These are phyloP conservation scores for Perizoma affinitatum DNA, from an alignment of 2,888 invertebrate species.

Conservation along the genomic window DNA sequence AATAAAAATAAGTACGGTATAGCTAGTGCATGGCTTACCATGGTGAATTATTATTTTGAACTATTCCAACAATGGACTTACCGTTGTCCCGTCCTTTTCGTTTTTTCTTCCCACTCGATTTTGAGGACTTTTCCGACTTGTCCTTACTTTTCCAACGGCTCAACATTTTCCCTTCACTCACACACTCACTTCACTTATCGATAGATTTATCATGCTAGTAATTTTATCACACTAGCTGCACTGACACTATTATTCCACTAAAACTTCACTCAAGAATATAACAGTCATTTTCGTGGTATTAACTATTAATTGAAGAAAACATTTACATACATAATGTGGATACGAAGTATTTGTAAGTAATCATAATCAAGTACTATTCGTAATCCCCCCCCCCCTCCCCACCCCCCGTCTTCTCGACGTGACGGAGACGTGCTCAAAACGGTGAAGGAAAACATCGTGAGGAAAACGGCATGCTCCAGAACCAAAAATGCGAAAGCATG, in stretches of 20 bases:
- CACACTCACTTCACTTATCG: constrained; percentile 38
- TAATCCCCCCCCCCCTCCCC: too few relatives aligned
- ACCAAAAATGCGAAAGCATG: too few relatives aligned
- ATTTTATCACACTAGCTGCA: constrained; percentile 5
- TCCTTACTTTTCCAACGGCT: constrained; percentile 94
- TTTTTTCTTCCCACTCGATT: constrained; percentile 89
- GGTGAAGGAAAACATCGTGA: too few relatives aligned
- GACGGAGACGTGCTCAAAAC: too few relatives aligned
- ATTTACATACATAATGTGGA: too few relatives aligned
- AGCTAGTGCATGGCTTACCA: too few relatives aligned
- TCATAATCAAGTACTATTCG: too few relatives aligned
- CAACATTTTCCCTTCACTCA: constrained; percentile 83
- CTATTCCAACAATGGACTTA: constrained; percentile 61
- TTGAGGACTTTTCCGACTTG: constrained; percentile 88
- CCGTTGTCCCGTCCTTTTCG: constrained; percentile 93
- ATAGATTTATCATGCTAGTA: constrained; percentile 14
- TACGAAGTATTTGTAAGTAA: too few relatives aligned
- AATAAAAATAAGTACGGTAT: too few relatives aligned
- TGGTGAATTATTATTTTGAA: not conserved
- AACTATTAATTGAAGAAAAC: too few relatives aligned
- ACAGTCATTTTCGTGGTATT: constrained; percentile 3
- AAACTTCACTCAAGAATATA: not conserved
- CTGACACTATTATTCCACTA: constrained; percentile 12
- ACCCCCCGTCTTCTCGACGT: too few relatives aligned
- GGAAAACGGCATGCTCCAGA: too few relatives aligned